Conservation (phyloP, 2,797 vertebrate genomes). For the Malurus splendens region DNA sequence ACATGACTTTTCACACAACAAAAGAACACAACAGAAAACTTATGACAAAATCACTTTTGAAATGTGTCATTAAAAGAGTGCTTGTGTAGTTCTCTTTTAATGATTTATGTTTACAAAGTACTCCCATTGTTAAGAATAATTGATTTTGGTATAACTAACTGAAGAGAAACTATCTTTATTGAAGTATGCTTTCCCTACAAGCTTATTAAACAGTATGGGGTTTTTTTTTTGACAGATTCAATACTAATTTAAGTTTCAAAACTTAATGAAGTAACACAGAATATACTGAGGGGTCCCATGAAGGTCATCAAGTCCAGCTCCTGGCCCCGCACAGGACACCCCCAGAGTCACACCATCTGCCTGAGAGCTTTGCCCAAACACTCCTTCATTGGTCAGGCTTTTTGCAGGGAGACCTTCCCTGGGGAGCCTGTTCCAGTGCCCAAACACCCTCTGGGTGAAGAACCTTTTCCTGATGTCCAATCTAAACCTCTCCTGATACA, state of each 20-base stretch:
- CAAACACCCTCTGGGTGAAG: fast-evolving
- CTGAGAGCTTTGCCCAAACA: not conserved
- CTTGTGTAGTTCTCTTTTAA: not conserved
- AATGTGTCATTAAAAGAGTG: not conserved
- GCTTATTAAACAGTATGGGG: not conserved
- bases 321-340: no score
- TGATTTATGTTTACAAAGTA: not conserved
- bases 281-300: not conserved
- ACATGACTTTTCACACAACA: not conserved
- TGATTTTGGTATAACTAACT: not conserved
- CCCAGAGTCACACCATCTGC: no score
- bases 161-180: not conserved
- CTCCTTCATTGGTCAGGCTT: not conserved
- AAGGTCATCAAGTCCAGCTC: not conserved
- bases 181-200: not conserved
- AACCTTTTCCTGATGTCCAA: not conserved
- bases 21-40: not conserved
- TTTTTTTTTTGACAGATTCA: not conserved
- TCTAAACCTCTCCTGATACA: fast-evolving
- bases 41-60: not conserved
- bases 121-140: not conserved
- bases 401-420: no score
- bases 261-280: not conserved
- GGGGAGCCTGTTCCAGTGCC: not conserved
- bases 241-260: not conserved